phyloP scores from a whole-genome alignment of 2,113 vertebrate species.

The Mungos mungo region DNA sequence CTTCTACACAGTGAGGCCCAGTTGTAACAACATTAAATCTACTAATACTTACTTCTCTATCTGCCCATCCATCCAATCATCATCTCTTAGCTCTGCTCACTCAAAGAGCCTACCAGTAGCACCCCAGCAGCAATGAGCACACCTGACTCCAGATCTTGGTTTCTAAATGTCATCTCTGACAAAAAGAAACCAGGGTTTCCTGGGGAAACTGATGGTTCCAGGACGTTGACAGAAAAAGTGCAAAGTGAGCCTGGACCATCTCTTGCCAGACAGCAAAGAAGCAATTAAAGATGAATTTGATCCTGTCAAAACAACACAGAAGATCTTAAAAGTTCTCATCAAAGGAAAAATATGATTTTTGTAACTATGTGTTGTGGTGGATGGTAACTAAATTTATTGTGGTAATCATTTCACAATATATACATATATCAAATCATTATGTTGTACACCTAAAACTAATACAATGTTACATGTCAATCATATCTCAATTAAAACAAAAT shows the following conservation, averaged over 20 bases:
- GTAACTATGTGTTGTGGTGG: not conserved
- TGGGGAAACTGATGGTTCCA: not conserved
- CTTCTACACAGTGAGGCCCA: not conserved
- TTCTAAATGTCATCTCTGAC: not conserved
- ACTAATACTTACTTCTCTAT: not conserved
- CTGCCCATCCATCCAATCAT: not conserved
- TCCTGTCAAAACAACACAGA: not conserved
- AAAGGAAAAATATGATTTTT: not conserved
- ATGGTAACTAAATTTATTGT: not conserved
- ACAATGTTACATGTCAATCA: not conserved
- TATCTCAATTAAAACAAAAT: not conserved
- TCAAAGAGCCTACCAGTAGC: constrained; percentile 4
- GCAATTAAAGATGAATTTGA: not conserved
- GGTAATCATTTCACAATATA: not conserved
- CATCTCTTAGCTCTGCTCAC: not conserved
- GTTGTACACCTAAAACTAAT: not conserved
- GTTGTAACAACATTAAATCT: not conserved
- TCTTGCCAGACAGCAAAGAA: constrained; percentile 42
- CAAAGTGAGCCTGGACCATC: not conserved
- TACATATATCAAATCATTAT: not conserved
- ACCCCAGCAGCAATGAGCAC: not conserved
- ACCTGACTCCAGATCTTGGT: not conserved
- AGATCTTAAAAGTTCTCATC: not conserved
- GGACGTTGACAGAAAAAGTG: not conserved
- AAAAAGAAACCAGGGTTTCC: not conserved